Evolutionary conservation across 2,113 vertebrate species (phyloP).

Genomic region (Manacus vitellinus): DNA sequence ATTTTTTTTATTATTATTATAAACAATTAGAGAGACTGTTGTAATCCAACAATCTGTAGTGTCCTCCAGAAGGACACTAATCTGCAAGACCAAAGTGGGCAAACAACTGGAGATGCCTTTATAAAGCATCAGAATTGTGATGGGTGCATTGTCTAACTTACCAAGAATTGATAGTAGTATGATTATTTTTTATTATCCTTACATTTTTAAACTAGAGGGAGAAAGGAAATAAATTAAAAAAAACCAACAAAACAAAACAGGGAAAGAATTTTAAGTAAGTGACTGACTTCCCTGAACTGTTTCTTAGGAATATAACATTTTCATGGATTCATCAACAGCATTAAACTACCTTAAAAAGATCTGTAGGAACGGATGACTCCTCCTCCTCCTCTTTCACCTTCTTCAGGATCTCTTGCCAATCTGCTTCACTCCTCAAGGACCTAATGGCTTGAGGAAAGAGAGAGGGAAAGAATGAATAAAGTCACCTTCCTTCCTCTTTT

Average conservation of each 20-base stretch:
- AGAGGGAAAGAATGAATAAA: not conserved
- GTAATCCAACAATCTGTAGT: not conserved
- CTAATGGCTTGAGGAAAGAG: slow-evolving; percentile 80
- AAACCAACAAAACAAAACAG: not conserved
- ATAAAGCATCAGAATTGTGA: not conserved
- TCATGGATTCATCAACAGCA: not conserved
- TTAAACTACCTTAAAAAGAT: slow-evolving; percentile 86
- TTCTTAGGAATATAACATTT: not conserved
- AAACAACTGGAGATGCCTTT: not conserved
- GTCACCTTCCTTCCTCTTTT: not conserved
- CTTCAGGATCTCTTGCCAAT: slow-evolving; percentile 89
- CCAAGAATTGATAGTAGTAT: not conserved
- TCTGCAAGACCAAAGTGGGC: not conserved
- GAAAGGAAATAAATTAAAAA: not conserved
- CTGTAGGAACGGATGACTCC: slow-evolving; percentile 85
- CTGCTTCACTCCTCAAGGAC: slow-evolving; percentile 81
- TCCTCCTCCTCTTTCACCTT: slow-evolving; percentile 82
- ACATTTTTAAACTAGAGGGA: not conserved
- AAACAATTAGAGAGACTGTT: not conserved
- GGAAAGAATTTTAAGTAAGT: not conserved
- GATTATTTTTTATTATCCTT: not conserved
- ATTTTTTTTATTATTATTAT: not conserved
- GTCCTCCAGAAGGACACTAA: not conserved
- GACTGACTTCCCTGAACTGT: not conserved
- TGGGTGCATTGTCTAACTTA: not conserved